These are phyloP conservation scores for Hormiphora californensis DNA, from an alignment of 37 sponge, comb jelly and placozoan species.

Conservation along the genomic window DNA sequence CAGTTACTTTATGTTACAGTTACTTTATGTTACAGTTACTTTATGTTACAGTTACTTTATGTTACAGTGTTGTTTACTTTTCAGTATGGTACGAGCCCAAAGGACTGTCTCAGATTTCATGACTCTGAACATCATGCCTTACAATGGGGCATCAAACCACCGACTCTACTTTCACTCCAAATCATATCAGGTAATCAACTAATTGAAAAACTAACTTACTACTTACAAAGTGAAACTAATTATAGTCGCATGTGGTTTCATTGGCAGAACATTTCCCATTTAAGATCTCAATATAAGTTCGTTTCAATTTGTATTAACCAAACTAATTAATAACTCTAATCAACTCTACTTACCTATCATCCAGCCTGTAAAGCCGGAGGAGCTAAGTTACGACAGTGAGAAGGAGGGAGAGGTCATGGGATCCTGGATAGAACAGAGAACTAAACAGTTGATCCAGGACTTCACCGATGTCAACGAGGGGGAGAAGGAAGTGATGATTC, in stretches of 20 bases:
- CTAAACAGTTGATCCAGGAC: constrained; percentile 17
- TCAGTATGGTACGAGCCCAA: neutral
- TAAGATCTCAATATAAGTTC: too few species aligned
- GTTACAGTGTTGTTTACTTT: too few species aligned
- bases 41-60: too few species aligned
- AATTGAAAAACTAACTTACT: neutral
- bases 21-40: too few species aligned
- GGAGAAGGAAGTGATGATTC: constrained; percentile 12
- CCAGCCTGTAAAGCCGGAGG: neutral
- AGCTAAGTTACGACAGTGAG: constrained; percentile 13
- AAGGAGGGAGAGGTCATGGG: neutral
- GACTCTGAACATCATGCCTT: neutral
- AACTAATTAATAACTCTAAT: too few species aligned
- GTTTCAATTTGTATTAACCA: too few species aligned
- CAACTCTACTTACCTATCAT: too few species aligned
- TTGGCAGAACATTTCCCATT: too few species aligned
- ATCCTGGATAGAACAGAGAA: neutral
- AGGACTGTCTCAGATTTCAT: constrained; percentile 1
- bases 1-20: too few species aligned
- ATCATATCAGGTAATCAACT: neutral
- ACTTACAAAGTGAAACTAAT: neutral
- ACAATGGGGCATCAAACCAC: neutral
- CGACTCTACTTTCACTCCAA: constrained; percentile 28
- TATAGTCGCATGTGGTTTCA: too few species aligned
- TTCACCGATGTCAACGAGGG: constrained; percentile 41